phyloP scores from a whole-genome alignment of 2,797 vertebrate species.

The Scolopax rusticola region DNA sequence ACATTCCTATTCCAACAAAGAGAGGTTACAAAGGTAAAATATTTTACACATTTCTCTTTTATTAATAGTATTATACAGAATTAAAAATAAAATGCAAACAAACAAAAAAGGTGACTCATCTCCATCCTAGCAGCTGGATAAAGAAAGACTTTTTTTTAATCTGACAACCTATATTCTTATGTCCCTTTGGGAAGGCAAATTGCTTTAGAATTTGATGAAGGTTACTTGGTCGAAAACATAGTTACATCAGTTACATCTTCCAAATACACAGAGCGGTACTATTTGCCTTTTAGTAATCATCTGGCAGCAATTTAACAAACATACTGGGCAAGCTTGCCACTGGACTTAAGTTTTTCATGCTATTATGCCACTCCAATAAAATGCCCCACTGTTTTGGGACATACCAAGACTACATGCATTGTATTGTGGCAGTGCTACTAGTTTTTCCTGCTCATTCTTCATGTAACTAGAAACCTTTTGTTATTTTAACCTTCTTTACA shows the following conservation, averaged over 20 bases:
- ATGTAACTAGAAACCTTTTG: not conserved
- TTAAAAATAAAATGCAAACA: not conserved
- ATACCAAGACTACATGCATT: not conserved
- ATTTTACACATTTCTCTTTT: not conserved
- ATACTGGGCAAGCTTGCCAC: not conserved
- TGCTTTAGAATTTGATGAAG: not conserved
- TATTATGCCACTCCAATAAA: not conserved
- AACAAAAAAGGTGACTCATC: not conserved
- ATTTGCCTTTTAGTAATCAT: not conserved
- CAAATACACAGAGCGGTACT: accelerated
- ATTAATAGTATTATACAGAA: not conserved
- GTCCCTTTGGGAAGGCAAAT: not conserved
- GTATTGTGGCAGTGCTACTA: not conserved
- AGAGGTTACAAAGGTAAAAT: not conserved
- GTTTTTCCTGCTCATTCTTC: not conserved
- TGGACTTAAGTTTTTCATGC: not conserved
- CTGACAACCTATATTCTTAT: not conserved
- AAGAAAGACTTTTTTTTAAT: not conserved
- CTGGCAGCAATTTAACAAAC: not conserved
- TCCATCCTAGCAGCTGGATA: not conserved
- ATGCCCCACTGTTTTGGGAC: not conserved
- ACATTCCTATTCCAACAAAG: not conserved
- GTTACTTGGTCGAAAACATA: not conserved
- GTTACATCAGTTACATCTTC: not conserved
- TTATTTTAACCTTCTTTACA: not conserved